Base-by-base conservation (phyloP, 2,888 invertebrate genomes). In the Aleiodes leptofemur region DNA sequence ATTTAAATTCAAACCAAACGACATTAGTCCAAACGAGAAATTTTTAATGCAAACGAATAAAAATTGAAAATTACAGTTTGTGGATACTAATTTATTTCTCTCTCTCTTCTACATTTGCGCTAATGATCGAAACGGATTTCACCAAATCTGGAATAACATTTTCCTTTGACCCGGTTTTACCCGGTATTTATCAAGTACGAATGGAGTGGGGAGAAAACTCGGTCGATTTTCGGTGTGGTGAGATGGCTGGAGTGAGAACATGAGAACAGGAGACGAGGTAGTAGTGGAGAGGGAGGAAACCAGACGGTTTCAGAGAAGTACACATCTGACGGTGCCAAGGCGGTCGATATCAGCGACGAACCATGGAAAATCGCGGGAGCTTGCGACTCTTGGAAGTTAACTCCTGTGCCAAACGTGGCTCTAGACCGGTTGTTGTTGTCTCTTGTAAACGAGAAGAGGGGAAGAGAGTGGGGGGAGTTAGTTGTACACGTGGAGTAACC, bases 391-490 rank as follows among this genome's bases (percentile, higher is more conserved):
- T 48, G 50, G 59, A 71, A 50, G 59, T 71, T 16, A 64, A 50
- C 51, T 71, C 34, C 50, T 71, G 16, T 43, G 72, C 66, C 53
- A 72, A 72, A 66, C 56, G 72, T 53, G 43, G 66, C 48, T 64
- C 9, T 23, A 72, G 66, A 72, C 66, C 72, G 66, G 66, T 72
- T 72, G 72, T 72, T 66, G 72, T 66, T 72, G 64, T 56, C 56
- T 34, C 56, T 56, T 43, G 43, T 43, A 43, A 43, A 43, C 43
- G 9, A 43, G 69, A 53, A 69, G 51, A 53, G 51, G 57, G 16
- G 51, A 34, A 61, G 29, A 51, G 11, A 43, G 9, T 43, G 51
- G 53, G 51, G 69, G 16, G 53, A 53, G 53, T 38, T 31, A 38
- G 59, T 14, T 71, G 59, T 23, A 56, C 51, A 57, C 72, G 64